These are phyloP conservation scores for Odontamblyopus lacepedii DNA, from an alignment of 2,797 vertebrate genomes.

Conservation along the genomic window DNA sequence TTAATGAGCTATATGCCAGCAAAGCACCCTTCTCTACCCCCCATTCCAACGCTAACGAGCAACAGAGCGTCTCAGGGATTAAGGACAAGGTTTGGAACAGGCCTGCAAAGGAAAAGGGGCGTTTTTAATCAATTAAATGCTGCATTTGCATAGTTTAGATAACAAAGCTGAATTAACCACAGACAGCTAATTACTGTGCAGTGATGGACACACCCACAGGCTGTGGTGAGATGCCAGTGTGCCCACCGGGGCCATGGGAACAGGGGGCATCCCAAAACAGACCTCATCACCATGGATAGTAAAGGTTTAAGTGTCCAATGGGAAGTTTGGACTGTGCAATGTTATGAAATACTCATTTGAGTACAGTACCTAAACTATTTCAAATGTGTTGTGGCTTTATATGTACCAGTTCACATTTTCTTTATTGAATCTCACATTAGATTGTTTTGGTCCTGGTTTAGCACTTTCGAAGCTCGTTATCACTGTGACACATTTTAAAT, in stretches of 20 bases:
- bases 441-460: background rate
- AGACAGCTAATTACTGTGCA: conserved; percentile 75
- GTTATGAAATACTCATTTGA: background rate
- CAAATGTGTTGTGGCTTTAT: background rate
- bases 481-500: background rate
- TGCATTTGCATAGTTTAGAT: conserved; percentile 83
- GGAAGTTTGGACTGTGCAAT: background rate
- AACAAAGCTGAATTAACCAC: conserved; percentile 77
- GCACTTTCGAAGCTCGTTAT: background rate
- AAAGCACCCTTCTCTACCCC: conserved; percentile 43
- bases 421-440: background rate
- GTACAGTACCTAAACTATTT: background rate
- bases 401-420: background rate
- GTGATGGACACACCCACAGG: conserved; percentile 49
- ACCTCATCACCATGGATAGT: conserved; percentile 8
- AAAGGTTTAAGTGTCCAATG: background rate
- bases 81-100: conserved; percentile 73
- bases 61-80: conserved; percentile 74
- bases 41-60: conserved; percentile 73
- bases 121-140: conserved; percentile 78
- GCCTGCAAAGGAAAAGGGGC: conserved; percentile 51
- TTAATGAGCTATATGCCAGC: conserved; percentile 71
- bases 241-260: conserved; percentile 72
- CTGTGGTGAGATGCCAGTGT: conserved; percentile 56
- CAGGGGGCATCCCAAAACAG: conserved; percentile 29